Percentiles rank a stretch among this genome's conserved stretches.
Conservation (phyloP, 1,140 invertebrate species). For the Cotesia glomerata region DNA sequence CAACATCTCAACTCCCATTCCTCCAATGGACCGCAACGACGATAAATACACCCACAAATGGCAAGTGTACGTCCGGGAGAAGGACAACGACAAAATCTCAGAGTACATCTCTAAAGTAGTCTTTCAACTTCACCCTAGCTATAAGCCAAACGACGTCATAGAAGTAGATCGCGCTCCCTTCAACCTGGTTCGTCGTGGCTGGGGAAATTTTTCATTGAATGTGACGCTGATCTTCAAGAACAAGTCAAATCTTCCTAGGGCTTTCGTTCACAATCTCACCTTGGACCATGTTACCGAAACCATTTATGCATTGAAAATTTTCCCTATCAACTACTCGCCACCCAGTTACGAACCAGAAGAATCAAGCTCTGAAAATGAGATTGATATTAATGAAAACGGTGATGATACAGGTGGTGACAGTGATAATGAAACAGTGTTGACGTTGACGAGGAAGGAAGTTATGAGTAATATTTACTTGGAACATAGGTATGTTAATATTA, state of each 20-base stretch:
- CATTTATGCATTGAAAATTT: background rate
- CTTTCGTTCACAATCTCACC: slow-evolving; percentile 82
- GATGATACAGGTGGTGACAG: background rate
- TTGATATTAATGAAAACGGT: background rate
- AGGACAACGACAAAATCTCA: slow-evolving; percentile 68
- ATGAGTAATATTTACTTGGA: slow-evolving; percentile 32
- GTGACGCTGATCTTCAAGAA: slow-evolving; percentile 83
- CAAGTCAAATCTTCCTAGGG: slow-evolving; percentile 76
- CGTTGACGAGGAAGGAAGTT: background rate
- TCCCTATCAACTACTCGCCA: background rate
- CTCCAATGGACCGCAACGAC: slow-evolving; percentile 70
- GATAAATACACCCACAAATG: slow-evolving; percentile 82
- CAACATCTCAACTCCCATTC: slow-evolving; percentile 86
- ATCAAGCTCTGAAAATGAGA: background rate
- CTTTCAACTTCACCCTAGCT: slow-evolving; percentile 85
- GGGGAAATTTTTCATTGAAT: slow-evolving; percentile 88
- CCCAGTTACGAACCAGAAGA: background rate
- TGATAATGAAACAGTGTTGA: slow-evolving; percentile 28
- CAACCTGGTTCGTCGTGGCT: slow-evolving; percentile 82
- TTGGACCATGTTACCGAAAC: slow-evolving; percentile 68
- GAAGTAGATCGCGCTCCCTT: slow-evolving; percentile 81
- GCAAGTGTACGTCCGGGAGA: slow-evolving; percentile 83
- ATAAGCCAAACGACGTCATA: slow-evolving; percentile 86
- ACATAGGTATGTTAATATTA: slow-evolving; percentile 38
- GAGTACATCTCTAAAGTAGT: slow-evolving; percentile 76